These are phyloP conservation scores for Bujurquina vittata DNA, from an alignment of 2,113 vertebrate species.

Conservation along the genomic window DNA sequence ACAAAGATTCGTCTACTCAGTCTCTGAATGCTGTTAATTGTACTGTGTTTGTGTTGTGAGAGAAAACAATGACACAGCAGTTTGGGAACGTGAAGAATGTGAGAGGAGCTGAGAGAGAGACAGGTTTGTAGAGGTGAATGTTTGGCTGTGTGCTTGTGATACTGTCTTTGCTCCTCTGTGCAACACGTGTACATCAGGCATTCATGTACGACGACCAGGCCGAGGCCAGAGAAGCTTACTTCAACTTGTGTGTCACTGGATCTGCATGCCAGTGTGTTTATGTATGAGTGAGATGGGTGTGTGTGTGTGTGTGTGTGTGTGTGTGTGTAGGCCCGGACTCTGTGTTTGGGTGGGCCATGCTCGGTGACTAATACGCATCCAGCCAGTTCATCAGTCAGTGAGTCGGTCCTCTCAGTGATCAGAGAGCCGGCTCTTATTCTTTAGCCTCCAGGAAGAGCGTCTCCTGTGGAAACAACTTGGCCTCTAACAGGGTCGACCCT, in stretches of 20 bases:
- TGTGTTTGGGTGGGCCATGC: conserved; percentile 62
- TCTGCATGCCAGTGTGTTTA: conserved; percentile 71
- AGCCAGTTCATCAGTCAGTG: conserved; percentile 69
- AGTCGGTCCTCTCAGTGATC: conserved; percentile 48
- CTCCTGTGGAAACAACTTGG: conserved; percentile 98
- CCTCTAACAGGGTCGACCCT: conserved; percentile 91
- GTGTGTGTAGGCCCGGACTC: conserved; percentile 64
- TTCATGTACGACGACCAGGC: conserved; percentile 69
- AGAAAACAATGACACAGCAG: conserved; percentile 72
- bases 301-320: conserved; percentile 30
- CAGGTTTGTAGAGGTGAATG: conserved; percentile 35
- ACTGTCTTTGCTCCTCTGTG: conserved; percentile 76
- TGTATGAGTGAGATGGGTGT: conserved; percentile 51
- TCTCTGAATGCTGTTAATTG: conserved; percentile 53
- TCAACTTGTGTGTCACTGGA: conserved; percentile 71
- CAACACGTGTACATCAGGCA: conserved; percentile 69
- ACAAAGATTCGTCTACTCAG: conserved; percentile 68
- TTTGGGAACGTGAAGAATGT: conserved; percentile 36
- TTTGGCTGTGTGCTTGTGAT: conserved; percentile 82
- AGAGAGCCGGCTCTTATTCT: conserved; percentile 82
- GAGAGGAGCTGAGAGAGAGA: conserved; percentile 14
- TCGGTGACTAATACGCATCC: conserved; percentile 73
- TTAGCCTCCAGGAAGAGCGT: conserved; percentile 98
- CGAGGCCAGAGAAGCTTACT: conserved; percentile 69
- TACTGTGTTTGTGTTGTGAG: conserved; percentile 61